Evolutionary conservation across 2,113 vertebrate species (phyloP).

Genomic region (Chaetops frenatus): DNA sequence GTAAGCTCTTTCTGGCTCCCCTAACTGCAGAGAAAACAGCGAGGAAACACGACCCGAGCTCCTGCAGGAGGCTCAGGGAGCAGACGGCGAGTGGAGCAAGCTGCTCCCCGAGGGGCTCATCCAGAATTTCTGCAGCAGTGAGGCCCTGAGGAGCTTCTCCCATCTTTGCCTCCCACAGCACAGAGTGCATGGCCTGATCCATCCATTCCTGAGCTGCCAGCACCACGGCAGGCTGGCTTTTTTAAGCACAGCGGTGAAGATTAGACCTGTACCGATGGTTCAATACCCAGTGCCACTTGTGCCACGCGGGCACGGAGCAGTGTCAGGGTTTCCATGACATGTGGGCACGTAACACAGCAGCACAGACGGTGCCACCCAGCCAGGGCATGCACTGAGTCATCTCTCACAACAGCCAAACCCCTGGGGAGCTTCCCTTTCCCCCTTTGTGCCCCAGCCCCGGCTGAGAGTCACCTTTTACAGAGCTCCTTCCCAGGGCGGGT

Average conservation of each 20-base stretch:
- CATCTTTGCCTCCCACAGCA: not conserved
- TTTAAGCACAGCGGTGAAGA: not conserved
- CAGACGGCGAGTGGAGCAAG: fast-evolving
- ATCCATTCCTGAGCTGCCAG: not conserved
- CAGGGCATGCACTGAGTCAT: not conserved
- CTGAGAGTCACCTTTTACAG: not conserved
- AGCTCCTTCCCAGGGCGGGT: not conserved
- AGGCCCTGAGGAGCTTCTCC: not conserved
- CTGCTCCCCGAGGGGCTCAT: not conserved
- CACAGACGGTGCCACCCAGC: not conserved
- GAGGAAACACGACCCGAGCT: not conserved
- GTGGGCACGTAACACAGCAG: fast-evolving
- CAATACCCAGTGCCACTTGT: not conserved
- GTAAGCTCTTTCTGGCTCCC: not conserved
- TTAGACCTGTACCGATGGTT: fast-evolving
- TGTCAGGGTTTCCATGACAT: not conserved
- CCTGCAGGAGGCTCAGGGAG: not conserved
- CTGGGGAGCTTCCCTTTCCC: not conserved
- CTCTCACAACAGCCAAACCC: not conserved
- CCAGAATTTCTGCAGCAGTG: not conserved
- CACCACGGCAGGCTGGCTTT: fast-evolving
- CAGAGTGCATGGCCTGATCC: not conserved
- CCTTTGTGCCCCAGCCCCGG: fast-evolving
- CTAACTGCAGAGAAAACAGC: not conserved
- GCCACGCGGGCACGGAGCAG: fast-evolving